Conservation (phyloP, 1,140 invertebrate genomes). For the Neodiprion lecontei region DNA sequence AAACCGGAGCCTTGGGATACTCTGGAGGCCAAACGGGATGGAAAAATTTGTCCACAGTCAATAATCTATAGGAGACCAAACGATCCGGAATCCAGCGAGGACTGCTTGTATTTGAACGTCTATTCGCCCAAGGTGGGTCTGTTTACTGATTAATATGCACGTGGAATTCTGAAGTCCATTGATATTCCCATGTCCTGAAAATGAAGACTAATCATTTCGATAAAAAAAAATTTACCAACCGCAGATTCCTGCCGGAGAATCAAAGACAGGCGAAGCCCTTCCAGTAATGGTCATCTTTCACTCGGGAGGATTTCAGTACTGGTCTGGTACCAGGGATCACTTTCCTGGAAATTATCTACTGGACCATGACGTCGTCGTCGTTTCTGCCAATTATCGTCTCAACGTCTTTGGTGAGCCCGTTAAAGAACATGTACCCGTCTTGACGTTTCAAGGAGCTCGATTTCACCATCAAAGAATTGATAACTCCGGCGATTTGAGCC, state of each 20-base stretch:
- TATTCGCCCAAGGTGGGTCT: conserved; percentile 45
- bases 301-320: conserved; percentile 57
- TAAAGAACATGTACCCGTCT: too few relatives aligned
- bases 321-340: conserved; percentile 31
- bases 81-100: conserved; percentile 35
- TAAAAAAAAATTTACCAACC: too few relatives aligned
- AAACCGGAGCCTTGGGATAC: not conserved
- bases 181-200: too few relatives aligned
- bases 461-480: too few relatives aligned
- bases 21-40: not conserved
- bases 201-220: too few relatives aligned
- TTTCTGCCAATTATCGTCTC: conserved; percentile 59
- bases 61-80: not conserved
- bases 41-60: conserved; percentile 1
- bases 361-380: conserved; percentile 52
- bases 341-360: conserved; percentile 46
- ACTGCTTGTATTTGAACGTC: conserved; percentile 57
- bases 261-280: conserved; percentile 33
- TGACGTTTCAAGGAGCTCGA: too few relatives aligned
- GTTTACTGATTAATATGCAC: not conserved
- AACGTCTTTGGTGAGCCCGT: conserved; percentile 44
- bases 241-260: not conserved
- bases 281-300: conserved; percentile 64
- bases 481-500: too few relatives aligned
- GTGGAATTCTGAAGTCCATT: too few relatives aligned